A percentile compares a stretch with the other conserved stretches of the same genome.
These are phyloP conservation scores for Dicycla oo DNA, from an alignment of 2,888 invertebrate species.

Conservation along the genomic window DNA sequence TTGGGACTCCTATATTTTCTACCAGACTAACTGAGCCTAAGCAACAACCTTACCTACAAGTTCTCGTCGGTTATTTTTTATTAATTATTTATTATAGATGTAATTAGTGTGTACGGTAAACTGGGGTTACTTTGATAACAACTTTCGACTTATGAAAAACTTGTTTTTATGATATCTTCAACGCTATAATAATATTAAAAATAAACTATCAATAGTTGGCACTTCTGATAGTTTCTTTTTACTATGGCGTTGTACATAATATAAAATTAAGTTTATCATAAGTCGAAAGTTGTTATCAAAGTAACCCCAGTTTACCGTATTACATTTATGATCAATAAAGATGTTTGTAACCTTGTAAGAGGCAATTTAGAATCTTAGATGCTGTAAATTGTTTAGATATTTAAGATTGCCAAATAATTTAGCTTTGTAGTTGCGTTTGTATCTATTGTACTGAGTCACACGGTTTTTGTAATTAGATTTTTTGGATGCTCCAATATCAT, in stretches of 20 bases:
- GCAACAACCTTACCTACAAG: neutral
- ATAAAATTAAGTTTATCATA: no score
- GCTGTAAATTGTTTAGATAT: conserved; percentile 7
- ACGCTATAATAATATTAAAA: no score
- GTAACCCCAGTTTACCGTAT: no score
- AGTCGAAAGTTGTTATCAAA: no score
- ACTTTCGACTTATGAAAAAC: no score
- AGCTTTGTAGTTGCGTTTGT: conserved; percentile 6
- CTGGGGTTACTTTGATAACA: no score
- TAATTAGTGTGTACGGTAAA: neutral
- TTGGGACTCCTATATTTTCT: neutral
- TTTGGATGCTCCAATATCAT: no score
- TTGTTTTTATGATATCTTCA: no score
- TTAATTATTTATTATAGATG: neutral
- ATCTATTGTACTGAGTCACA: conserved; percentile 1
- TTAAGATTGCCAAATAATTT: neutral
- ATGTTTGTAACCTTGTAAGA: neutral
- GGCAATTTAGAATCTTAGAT: neutral
- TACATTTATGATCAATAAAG: neutral
- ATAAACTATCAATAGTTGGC: no score
- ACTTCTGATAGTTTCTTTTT: no score
- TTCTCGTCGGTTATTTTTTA: neutral
- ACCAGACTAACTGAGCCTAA: neutral
- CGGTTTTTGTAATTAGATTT: neutral
- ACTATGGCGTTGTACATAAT: no score